phyloP scores from a whole-genome alignment of 2,797 vertebrate genomes.

The Pseudomugil gertrudae region DNA sequence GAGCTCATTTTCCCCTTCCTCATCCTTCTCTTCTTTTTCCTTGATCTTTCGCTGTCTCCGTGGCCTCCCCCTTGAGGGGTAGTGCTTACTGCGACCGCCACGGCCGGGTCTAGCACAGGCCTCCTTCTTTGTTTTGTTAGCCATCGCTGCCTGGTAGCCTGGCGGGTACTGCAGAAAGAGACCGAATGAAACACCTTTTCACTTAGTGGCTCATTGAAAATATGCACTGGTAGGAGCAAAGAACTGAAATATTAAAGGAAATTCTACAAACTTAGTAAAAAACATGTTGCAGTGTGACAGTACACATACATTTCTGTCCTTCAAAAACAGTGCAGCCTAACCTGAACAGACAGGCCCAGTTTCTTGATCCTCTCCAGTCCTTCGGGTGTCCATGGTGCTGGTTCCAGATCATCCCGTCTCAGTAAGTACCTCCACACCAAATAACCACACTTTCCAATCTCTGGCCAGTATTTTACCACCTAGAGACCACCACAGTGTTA shows the following conservation, averaged over 20 bases:
- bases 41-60: conserved; percentile 72
- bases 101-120: conserved; percentile 73
- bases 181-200: neutral
- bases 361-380: conserved; percentile 93
- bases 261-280: neutral
- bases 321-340: conserved; percentile 60
- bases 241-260: neutral
- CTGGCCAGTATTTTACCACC: conserved; percentile 99
- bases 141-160: conserved; percentile 94
- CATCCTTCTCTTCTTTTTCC: conserved; percentile 71
- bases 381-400: conserved; percentile 97
- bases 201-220: neutral
- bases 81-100: conserved; percentile 83
- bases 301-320: neutral
- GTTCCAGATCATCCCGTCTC: conserved; percentile 94
- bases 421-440: conserved; percentile 98
- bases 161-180: conserved; percentile 89
- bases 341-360: conserved; percentile 93
- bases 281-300: neutral
- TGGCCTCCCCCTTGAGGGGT: conserved; percentile 80
- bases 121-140: conserved; percentile 94
- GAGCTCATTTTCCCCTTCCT: conserved; percentile 59
- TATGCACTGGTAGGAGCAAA: neutral
- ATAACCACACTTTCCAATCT: conserved; percentile 98
- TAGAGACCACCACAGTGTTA: conserved; percentile 50